Evolutionary conservation across 2,888 invertebrate genomes (phyloP), one percentile per base, ranked within the genome.

Genomic region (Synergus gifuensis): DNA sequence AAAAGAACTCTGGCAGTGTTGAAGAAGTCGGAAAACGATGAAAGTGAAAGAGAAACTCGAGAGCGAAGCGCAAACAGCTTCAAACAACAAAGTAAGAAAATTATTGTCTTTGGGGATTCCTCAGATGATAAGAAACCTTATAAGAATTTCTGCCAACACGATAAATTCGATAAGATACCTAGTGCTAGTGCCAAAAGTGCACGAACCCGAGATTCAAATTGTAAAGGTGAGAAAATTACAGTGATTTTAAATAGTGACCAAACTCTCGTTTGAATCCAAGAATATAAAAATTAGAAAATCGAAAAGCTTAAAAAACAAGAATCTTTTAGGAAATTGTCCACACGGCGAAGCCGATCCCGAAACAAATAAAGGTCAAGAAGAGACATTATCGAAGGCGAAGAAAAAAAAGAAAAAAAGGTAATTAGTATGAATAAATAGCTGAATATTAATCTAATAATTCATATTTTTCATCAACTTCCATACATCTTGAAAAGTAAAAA

Each of bases 331-430:
- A 73, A 49, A 42, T 16, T 42, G 28, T 62, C 42, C 12, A 77
- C 1, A n/a, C 49, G 69, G 78, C 40, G 69, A 76, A 76, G 18
- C 22, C 62, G 78, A 87, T 66, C 76, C 69, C 0, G 81, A 83
- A 0, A 78, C 77, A 16, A 78, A 80, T 11, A 81, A 82, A 46
- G 83, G 79, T 11, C 69, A 44, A 40, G 79, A 81, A 40, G 83
- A 84, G 49, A 85, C 84, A 14, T 77, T 81, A 67, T 40, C 78
- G 14, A 84, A 81, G 60, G 62, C 80, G 62, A 86, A 84, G 76
- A 88, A 84, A 78, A 88, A 88, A 79, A 89, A 85, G 81, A 90
- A 85, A 79, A 87, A 85, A 42, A 88, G 86, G 89, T 88, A 86
- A 79, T 49, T n/a, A n/a, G 8, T n/a, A 2, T 11, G 5, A 1